These are phyloP conservation scores for Mus minutoides DNA, from an alignment of 2,797 vertebrate species.

Conservation along the genomic window DNA sequence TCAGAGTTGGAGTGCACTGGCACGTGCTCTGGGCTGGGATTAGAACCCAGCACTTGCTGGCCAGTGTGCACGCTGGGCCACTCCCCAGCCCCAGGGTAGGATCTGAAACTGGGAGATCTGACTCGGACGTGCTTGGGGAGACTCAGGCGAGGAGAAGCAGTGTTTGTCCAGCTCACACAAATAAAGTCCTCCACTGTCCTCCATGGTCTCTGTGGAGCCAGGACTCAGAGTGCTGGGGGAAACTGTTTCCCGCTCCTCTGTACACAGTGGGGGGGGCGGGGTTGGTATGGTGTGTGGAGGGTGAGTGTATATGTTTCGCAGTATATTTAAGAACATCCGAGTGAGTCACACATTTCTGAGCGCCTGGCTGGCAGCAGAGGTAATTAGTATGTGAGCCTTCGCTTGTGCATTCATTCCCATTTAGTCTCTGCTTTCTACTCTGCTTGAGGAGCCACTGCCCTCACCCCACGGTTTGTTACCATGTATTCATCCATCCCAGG, in stretches of 20 bases:
- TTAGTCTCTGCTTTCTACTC: slow-evolving; percentile 46
- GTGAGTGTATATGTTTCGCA: not conserved
- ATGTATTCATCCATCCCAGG: not conserved
- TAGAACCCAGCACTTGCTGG: not conserved
- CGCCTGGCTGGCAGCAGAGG: slow-evolving; percentile 56
- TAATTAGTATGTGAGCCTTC: slow-evolving; percentile 68
- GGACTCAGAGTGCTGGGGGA: slow-evolving; percentile 2
- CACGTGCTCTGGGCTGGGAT: not conserved
- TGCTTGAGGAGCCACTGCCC: slow-evolving; percentile 37
- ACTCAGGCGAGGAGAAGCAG: not conserved
- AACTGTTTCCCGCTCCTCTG: slow-evolving; percentile 12
- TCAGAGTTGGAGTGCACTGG: not conserved
- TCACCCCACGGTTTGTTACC: slow-evolving; percentile 37
- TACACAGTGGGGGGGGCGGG: too few species aligned
- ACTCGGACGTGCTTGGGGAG: not conserved
- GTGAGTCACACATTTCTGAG: slow-evolving; percentile 64
- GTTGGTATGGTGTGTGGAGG: accelerated
- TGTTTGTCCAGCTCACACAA: slow-evolving; percentile 24
- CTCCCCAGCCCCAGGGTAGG: not conserved
- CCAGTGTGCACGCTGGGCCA: too few species aligned
- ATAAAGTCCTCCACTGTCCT: slow-evolving; percentile 4
- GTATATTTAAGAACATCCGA: slow-evolving; percentile 32
- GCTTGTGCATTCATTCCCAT: slow-evolving; percentile 21
- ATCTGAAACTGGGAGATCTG: not conserved
- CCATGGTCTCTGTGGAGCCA: slow-evolving; percentile 43